phyloP scores from a whole-genome alignment of 2,888 invertebrate species.

The Trissonchulus sp. region DNA sequence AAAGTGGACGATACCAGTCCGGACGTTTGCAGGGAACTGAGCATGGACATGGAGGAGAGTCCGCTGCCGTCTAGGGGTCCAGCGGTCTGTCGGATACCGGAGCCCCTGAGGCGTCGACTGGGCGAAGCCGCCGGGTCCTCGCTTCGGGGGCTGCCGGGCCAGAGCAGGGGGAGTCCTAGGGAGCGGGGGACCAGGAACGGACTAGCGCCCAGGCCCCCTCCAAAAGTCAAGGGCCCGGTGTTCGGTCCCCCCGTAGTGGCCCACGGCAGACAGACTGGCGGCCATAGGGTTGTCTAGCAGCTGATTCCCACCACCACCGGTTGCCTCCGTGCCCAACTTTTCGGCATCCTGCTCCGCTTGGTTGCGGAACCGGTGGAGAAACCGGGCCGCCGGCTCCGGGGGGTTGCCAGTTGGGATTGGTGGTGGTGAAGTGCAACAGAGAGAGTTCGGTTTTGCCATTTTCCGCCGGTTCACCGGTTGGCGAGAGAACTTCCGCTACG shows the following conservation, averaged over 20 bases:
- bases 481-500: not conserved
- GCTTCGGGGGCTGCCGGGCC: not conserved
- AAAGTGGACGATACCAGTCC: not conserved
- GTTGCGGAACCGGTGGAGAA: constrained; percentile 50
- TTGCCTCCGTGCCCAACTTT: too few relatives aligned
- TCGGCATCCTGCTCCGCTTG: constrained; percentile 44
- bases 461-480: constrained; percentile 60
- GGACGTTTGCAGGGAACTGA: not conserved
- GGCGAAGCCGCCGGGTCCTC: not conserved
- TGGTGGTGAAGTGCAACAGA: constrained; percentile 84
- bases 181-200: not conserved
- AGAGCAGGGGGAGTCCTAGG: too few relatives aligned
- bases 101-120: not conserved
- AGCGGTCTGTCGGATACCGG: constrained; percentile 48
- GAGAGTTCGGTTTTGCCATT: constrained; percentile 95
- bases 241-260: not conserved
- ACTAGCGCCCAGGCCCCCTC: not conserved
- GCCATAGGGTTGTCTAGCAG: constrained; percentile 19
- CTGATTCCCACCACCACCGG: not conserved
- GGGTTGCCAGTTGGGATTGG: constrained; percentile 91
- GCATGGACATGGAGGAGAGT: not conserved
- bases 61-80: constrained; percentile 42
- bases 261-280: constrained; percentile 20
- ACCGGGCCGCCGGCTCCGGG: constrained; percentile 56
- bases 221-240: not conserved